Percentiles rank a stretch among this genome's conserved stretches.
Evolutionary conservation across 2,797 vertebrate species (phyloP).

Genomic region (Coregonus ussuriensis): DNA sequence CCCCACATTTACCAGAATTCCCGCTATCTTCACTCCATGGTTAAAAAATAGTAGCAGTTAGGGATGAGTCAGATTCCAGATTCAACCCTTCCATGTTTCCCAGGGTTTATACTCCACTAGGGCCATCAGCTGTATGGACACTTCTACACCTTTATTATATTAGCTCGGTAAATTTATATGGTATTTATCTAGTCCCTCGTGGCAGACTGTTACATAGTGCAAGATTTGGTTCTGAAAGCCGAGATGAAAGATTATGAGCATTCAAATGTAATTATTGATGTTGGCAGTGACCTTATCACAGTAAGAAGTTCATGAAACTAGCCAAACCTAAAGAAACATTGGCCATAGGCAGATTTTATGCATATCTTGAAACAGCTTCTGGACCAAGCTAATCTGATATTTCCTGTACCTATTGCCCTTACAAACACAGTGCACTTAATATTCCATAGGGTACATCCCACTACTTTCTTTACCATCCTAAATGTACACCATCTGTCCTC

Average conservation of each 20-base stretch:
- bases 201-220: not conserved
- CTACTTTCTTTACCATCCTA: constrained; percentile 61
- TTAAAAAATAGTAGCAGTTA: constrained; percentile 1
- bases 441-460: constrained; percentile 48
- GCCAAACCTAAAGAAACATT: no score
- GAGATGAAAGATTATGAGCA: constrained; percentile 48
- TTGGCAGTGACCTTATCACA: constrained; percentile 33
- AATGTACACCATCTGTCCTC: constrained; percentile 28
- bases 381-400: constrained; percentile 44
- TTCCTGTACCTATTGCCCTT: constrained; percentile 46
- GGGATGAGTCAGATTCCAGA: constrained; percentile 11
- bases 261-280: constrained; percentile 47
- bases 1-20: constrained; percentile 50
- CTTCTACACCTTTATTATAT: constrained; percentile 35
- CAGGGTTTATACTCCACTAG: constrained; percentile 8
- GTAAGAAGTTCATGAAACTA: constrained; percentile 21
- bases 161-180: not conserved
- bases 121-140: constrained; percentile 19
- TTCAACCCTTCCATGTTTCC: constrained; percentile 2
- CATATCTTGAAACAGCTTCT: no score
- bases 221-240: not conserved
- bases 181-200: not conserved
- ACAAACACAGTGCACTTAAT: constrained; percentile 59
- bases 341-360: no score
- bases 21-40: constrained; percentile 6